Percentiles rank a stretch among this genome's conserved stretches.
These are phyloP conservation scores for Aythya baeri DNA, from an alignment of 2,113 vertebrate genomes.

Conservation along the genomic window DNA sequence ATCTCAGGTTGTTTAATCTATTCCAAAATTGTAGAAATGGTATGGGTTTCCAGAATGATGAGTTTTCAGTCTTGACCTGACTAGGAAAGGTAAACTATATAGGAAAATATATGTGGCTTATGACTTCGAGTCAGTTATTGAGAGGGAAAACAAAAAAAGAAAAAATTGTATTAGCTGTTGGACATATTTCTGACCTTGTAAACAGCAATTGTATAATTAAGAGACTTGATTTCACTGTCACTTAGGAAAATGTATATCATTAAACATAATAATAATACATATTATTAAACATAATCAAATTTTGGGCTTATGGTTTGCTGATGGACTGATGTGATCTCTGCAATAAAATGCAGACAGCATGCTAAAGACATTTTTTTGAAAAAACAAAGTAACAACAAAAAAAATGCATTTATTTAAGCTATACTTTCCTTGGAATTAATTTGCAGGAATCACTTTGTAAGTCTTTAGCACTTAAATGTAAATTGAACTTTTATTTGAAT, in stretches of 20 bases:
- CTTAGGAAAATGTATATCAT: not conserved
- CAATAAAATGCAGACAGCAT: not conserved
- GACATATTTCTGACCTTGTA: not conserved
- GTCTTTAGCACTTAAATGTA: not conserved
- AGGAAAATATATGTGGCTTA: not conserved
- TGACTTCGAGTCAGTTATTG: not conserved
- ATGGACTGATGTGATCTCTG: not conserved
- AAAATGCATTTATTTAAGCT: not conserved
- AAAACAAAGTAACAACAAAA: not conserved
- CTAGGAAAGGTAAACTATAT: not conserved
- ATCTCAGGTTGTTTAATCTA: not conserved
- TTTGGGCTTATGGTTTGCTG: not conserved
- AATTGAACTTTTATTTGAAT: slow-evolving; percentile 9
- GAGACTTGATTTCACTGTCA: not conserved
- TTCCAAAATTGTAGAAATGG: not conserved
- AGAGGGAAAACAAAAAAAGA: not conserved
- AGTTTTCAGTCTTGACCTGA: not conserved
- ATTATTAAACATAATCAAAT: not conserved
- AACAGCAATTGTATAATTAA: not conserved
- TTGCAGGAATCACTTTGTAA: not conserved
- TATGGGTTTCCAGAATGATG: not conserved
- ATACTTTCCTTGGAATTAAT: not conserved
- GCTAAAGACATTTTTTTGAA: not conserved
- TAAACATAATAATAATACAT: no score
- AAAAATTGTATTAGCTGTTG: not conserved